Base-by-base conservation (phyloP, 2,113 vertebrate species). In the Acinonyx jubatus region DNA sequence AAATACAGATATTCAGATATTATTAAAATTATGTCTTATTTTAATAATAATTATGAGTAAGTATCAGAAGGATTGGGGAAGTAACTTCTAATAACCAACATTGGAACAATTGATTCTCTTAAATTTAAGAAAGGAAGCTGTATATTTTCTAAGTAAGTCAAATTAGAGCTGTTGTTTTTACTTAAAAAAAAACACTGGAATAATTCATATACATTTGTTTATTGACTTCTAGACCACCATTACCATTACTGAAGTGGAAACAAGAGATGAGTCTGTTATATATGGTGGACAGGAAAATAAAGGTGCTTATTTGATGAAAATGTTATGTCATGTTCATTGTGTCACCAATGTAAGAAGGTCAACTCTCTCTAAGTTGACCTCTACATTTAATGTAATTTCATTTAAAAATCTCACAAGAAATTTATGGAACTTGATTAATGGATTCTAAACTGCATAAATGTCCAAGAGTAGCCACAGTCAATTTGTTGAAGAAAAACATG, bases 341-440 rank as follows among this genome's bases (percentile, higher is more conserved):
- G 69, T 36, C 33, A 80, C 45, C 11, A 74, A 15, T 66, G n/a
- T 74, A 90, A 88, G 52, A 90, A 76, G 16, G 27, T 14, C 65
- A 96, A 19, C 23, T 84, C 10, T 84, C 88, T 94, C 68, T 31
- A 90, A 83, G 10, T 61, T 73, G 78, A 71, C 18, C 25, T 79
- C 45, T 79, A 87, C 36, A 73, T 93, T 50, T 78, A 95, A 80
- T 83, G 74, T 33, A 33, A 84, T 90, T 61, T 91, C 52, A 92
- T 81, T 66, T 8, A 65, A 89, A 94, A 38, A 78, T 68, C 10
- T 79, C 23, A 55, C 55, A 61, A 25, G 29, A 91, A 2, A 9
- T 73, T 95, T 87, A 92, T 78, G 48, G 21, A 83, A 66, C 14
- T 73, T 3, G 4, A 25, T 52, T 63, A 65, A 63, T n/a, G 29